A percentile compares a stretch with the other conserved stretches of the same genome.
Evolutionary conservation across 2,797 vertebrate genomes (phyloP).

Genomic region (Rhabdomys pumilio): DNA sequence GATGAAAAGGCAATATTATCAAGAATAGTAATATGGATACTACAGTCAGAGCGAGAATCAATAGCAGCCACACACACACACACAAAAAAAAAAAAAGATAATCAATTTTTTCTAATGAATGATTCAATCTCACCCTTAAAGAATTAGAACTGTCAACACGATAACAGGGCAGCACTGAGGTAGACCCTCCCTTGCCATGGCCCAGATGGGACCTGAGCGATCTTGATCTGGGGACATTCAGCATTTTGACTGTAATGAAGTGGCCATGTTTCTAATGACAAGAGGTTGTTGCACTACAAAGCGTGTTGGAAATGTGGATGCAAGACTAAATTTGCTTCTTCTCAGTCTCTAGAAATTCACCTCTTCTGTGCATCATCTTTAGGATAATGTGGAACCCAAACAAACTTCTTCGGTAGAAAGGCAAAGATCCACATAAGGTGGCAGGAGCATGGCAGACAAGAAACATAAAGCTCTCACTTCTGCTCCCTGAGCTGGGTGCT

Average conservation of each 20-base stretch:
- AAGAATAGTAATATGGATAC: constrained; percentile 62
- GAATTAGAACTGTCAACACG: constrained; percentile 67
- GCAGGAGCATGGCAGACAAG: background rate
- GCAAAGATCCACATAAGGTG: constrained; percentile 25
- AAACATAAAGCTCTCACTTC: background rate
- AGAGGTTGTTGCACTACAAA: background rate
- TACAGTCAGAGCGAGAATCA: constrained; percentile 76
- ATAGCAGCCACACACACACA: constrained; percentile 51
- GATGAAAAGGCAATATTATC: constrained; percentile 67
- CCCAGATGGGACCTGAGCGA: background rate
- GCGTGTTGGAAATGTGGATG: background rate
- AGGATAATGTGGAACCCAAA: background rate
- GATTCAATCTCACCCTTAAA: constrained; percentile 37
- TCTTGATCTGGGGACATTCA: background rate
- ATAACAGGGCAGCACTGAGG: background rate
- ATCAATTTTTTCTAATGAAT: constrained; percentile 73
- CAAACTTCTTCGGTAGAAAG: background rate
- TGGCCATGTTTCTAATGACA: background rate
- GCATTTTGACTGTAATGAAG: background rate
- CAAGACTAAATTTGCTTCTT: constrained; percentile 18
- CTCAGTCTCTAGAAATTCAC: constrained; percentile 9
- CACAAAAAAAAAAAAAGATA: constrained; percentile 20
- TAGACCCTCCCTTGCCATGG: background rate
- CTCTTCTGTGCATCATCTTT: background rate
- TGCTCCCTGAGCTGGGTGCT: background rate